These are phyloP conservation scores for Xanthorhoe spadicearia DNA, from an alignment of 2,888 invertebrate species.

Conservation along the genomic window DNA sequence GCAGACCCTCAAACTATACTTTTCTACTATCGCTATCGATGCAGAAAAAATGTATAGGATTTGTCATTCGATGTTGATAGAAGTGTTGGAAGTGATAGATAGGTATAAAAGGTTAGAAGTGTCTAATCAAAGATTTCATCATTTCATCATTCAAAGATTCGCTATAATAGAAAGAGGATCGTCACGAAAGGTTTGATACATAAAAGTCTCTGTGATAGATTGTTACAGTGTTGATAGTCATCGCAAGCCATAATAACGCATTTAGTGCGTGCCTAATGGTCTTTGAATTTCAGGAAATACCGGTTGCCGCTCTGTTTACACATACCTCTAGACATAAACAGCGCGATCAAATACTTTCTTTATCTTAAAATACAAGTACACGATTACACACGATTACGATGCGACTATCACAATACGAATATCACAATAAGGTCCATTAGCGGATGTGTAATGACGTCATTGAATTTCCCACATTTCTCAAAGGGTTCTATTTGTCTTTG, in stretches of 20 bases:
- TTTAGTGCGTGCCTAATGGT: constrained; percentile 10
- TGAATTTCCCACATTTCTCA: constrained; percentile 44
- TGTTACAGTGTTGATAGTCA: constrained; percentile 1
- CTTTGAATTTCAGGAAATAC: constrained; percentile 25
- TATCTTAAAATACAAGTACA: constrained; percentile 24
- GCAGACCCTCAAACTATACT: too few relatives aligned
- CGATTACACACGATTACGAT: neutral
- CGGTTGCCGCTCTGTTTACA: constrained; percentile 24
- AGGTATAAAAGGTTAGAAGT: too few relatives aligned
- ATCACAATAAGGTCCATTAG: constrained; percentile 14
- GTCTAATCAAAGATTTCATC: too few relatives aligned
- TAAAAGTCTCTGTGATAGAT: neutral
- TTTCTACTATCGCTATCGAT: too few relatives aligned
- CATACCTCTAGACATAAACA: constrained; percentile 11
- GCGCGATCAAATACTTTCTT: constrained; percentile 16
- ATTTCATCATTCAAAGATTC: too few relatives aligned
- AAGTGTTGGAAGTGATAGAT: too few relatives aligned
- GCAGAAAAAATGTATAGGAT: neutral
- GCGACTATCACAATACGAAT: too few relatives aligned
- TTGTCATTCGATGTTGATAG: too few relatives aligned
- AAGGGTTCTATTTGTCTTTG: constrained; percentile 38
- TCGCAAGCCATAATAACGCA: neutral
- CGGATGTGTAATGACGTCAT: constrained; percentile 43
- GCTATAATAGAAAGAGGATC: too few relatives aligned
- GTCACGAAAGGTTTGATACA: too few relatives aligned